A percentile compares a stretch with the other conserved stretches of the same genome.
Evolutionary conservation across 2,797 vertebrate genomes (phyloP).

Genomic region (Ctenochaetus hawaiiensis): DNA sequence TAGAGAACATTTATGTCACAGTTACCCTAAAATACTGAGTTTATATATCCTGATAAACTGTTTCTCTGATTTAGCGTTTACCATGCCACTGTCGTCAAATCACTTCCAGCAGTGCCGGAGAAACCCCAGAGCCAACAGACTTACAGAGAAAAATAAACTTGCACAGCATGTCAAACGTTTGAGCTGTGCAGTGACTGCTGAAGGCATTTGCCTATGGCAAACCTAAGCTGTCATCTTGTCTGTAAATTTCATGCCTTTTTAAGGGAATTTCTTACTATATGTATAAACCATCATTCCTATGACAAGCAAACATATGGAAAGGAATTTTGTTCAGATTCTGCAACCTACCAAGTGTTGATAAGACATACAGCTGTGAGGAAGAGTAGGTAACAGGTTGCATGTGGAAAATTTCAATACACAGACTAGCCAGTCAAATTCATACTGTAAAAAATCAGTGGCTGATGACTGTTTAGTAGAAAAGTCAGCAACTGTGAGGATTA

Average conservation of each 20-base stretch:
- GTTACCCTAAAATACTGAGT: not conserved
- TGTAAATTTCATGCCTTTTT: constrained; percentile 14
- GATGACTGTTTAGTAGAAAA: constrained; percentile 59
- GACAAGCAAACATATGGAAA: not conserved
- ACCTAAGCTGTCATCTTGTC: constrained; percentile 49
- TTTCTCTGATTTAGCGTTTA: constrained; percentile 8
- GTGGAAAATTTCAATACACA: constrained; percentile 62
- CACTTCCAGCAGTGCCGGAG: constrained; percentile 21
- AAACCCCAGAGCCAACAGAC: constrained; percentile 13
- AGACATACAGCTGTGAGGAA: constrained; percentile 33
- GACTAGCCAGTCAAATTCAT: constrained; percentile 72
- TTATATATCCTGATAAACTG: constrained; percentile 7
- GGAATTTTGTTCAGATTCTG: not conserved
- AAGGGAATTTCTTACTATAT: not conserved
- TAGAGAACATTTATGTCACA: not conserved
- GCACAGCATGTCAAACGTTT: constrained; percentile 71
- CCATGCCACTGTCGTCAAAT: constrained; percentile 17
- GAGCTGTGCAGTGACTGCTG: constrained; percentile 78
- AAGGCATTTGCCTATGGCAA: constrained; percentile 75
- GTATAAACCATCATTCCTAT: not conserved
- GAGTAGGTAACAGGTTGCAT: constrained; percentile 69
- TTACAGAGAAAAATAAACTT: constrained; percentile 60
- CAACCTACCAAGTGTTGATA: not conserved
- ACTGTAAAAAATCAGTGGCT: constrained; percentile 49
- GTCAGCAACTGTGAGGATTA: not conserved